Evolutionary conservation across 2,113 vertebrate species (phyloP), one percentile per base, ranked within the genome.

Genomic region (Synchiropus splendidus): DNA sequence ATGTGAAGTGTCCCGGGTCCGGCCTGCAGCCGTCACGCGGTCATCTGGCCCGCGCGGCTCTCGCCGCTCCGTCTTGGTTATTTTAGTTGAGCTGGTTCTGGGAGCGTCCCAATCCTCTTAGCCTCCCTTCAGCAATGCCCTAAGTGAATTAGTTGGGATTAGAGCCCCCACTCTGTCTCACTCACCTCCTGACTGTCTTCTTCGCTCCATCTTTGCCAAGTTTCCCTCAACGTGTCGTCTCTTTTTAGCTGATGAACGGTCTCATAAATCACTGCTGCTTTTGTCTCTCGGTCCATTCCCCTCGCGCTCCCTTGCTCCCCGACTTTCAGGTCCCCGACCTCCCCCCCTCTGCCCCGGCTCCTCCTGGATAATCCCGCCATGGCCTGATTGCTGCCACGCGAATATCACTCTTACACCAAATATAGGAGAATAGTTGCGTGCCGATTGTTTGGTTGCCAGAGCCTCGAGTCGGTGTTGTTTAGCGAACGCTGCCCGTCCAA

Each of bases 91-190:
- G 83, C 83, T 85, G 81, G 77, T 85, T 85, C 80, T 77, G 82
- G 80, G 81, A 86, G 76, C 69, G 83, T 74, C 72, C 58, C 83
- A 87, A 89, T 88, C 87, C 85, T 85, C 85, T 89, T 89, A 88
- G 43, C 70, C 58, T 77, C 70, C 78, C 77, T 79, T 77, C 71
- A 80, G 74, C 79, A 80, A 78, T 77, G 81, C 74, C 75, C 81
- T 88, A 88, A 87, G 83, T 86, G 83, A 88, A 88, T 89, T 89
- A 87, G 74, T 72, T 59, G 42, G 83, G 86, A 87, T 89, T 89
- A 88, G 64, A 57, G 45, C 58, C 68, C 56, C 74, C 68, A 54
- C 43, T 52, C 45, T 54, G 39, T 48, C 35, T 54, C 67, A 60
- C 50, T 55, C 50, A 36, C 31, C 45, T 50, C 38, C 48, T 45